A percentile compares a stretch with the other conserved stretches of the same genome.
Conservation (phyloP, 1,140 invertebrate species). For the Teleopsis dalmanni region DNA sequence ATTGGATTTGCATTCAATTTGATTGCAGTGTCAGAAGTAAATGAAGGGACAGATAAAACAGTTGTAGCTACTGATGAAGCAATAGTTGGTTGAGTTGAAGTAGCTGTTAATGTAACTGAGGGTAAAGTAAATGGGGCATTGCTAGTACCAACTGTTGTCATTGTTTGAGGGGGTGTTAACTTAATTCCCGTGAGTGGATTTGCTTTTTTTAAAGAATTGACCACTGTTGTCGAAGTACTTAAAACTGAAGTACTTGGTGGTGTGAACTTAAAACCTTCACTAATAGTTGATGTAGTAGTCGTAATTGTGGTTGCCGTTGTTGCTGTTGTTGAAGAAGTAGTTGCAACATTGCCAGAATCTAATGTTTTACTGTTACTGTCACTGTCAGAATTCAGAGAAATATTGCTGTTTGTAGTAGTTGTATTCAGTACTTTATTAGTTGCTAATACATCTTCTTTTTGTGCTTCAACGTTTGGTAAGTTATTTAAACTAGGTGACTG, state of each 20-base stretch:
- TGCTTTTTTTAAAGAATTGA: too few species aligned
- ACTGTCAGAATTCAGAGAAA: too few species aligned
- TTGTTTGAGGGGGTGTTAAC: too few species aligned
- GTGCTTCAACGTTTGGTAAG: not conserved
- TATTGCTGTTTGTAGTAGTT: not conserved
- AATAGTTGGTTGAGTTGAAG: not conserved
- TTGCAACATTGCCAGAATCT: not conserved
- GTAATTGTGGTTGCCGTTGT: conserved; percentile 2
- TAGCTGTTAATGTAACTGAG: conserved; percentile 8
- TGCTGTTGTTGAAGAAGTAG: not conserved
- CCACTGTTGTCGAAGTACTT: not conserved
- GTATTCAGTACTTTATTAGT: not conserved
- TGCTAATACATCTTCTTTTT: not conserved
- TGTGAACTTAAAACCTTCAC: conserved; percentile 8
- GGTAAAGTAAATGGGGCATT: conserved; percentile 15
- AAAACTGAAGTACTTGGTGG: not conserved
- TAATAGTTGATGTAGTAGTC: conserved; percentile 5
- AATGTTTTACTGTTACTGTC: not conserved
- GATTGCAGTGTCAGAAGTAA: conserved; percentile 1
- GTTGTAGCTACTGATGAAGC: conserved; percentile 14
- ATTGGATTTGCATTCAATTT: not conserved
- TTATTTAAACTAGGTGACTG: too few species aligned
- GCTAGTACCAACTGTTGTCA: too few species aligned
- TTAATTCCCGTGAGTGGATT: too few species aligned
- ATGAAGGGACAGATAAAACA: conserved; percentile 4